These are phyloP conservation scores for Ophion obscuratus DNA, from an alignment of 2,888 invertebrate species.

Conservation along the genomic window DNA sequence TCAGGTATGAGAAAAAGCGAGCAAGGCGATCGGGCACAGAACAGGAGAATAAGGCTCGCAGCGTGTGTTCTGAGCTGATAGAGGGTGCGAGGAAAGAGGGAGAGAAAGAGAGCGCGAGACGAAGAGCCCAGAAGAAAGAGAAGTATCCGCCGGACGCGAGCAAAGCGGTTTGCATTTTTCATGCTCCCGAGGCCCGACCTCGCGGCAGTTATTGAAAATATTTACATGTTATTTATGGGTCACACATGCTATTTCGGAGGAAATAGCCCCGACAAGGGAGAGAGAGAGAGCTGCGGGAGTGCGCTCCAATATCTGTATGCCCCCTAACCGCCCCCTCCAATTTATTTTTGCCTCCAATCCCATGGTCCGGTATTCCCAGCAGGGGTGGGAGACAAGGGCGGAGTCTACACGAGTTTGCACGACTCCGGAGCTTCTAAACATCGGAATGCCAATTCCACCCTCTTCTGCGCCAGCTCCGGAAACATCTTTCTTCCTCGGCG, in stretches of 20 bases:
- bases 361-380: background rate
- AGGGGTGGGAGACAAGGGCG: background rate
- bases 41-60: constrained; percentile 31
- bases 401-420: background rate
- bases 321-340: background rate
- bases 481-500: background rate
- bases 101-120: constrained; percentile 19
- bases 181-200: constrained; percentile 75
- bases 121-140: constrained; percentile 31
- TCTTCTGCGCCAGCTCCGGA: constrained; percentile 23
- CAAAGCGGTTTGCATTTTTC: constrained; percentile 82
- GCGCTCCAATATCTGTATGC: constrained; percentile 23
- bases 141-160: constrained; percentile 71
- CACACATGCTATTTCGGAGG: constrained; percentile 79
- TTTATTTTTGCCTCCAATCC: constrained; percentile 9
- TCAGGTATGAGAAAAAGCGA: constrained; percentile 36
- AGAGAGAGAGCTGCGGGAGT: constrained; percentile 51
- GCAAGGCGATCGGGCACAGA: constrained; percentile 31
- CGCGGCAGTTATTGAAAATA: constrained; percentile 82
- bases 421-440: background rate
- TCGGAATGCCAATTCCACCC: constrained; percentile 44
- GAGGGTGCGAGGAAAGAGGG: constrained; percentile 22
- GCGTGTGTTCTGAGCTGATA: constrained; percentile 18
- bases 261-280: constrained; percentile 63
- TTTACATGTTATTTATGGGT: constrained; percentile 83